phyloP scores from a whole-genome alignment of 1,140 invertebrate genomes.

The Brachionus calyciflorus region DNA sequence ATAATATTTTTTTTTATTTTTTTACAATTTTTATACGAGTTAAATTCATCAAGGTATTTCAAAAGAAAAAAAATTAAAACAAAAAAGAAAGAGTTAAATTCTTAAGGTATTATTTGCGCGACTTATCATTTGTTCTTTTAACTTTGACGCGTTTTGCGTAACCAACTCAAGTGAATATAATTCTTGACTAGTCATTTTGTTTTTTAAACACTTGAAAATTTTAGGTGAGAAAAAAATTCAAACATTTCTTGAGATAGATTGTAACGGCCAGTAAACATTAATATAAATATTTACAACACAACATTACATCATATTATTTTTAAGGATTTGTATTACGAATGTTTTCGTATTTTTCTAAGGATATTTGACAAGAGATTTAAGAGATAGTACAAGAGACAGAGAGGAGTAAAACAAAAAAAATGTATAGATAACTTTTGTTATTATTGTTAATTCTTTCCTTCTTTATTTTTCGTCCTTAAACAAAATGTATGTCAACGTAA shows the following conservation, averaged over 20 bases:
- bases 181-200: not conserved
- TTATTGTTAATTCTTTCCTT: slow-evolving; percentile 3
- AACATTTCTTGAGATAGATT: not conserved
- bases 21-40: not conserved
- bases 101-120: too few relatives aligned
- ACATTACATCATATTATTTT: slow-evolving; percentile 22
- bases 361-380: slow-evolving; percentile 38
- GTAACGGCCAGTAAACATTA: slow-evolving; percentile 26
- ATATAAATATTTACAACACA: slow-evolving; percentile 23
- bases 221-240: slow-evolving; percentile 10
- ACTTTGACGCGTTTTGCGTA: too few relatives aligned
- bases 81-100: too few relatives aligned
- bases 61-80: too few relatives aligned
- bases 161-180: not conserved
- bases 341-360: not conserved
- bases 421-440: not conserved
- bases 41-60: too few relatives aligned
- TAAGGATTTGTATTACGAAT: not conserved
- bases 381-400: too few relatives aligned
- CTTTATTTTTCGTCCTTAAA: too few relatives aligned
- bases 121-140: too few relatives aligned
- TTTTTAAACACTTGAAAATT: slow-evolving; percentile 4
- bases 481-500: not conserved
- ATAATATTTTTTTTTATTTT: not conserved
- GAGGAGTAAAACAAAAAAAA: not conserved